These are phyloP conservation scores for Sebastes fasciatus DNA, from an alignment of 2,113 vertebrate species.

Conservation along the genomic window DNA sequence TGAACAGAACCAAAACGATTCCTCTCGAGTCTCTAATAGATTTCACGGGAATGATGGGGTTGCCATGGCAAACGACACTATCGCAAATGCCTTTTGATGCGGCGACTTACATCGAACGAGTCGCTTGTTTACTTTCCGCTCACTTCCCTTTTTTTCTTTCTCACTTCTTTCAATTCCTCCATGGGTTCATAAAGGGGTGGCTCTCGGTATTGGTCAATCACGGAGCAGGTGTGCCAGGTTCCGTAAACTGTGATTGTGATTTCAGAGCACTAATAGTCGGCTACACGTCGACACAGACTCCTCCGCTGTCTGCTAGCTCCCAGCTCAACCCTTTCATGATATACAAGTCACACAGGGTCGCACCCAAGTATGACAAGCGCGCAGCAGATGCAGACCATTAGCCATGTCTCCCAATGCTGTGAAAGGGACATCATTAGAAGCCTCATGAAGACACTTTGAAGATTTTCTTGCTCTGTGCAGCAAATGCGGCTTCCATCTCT, in stretches of 20 bases:
- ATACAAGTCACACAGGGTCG: slow-evolving; percentile 24
- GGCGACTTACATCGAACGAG: not conserved
- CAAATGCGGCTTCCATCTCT: slow-evolving; percentile 52
- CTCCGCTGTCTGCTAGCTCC: slow-evolving; percentile 1
- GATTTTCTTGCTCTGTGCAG: slow-evolving; percentile 52
- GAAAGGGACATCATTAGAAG: slow-evolving; percentile 65
- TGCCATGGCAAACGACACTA: slow-evolving; percentile 55
- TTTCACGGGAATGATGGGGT: slow-evolving; percentile 51
- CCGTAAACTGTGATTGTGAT: slow-evolving; percentile 13
- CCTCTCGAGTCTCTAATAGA: slow-evolving; percentile 55
- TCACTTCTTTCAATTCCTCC: not conserved
- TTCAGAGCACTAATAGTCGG: slow-evolving; percentile 1
- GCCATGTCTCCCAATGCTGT: slow-evolving; percentile 37
- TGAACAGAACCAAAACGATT: slow-evolving; percentile 51
- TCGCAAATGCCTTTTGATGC: slow-evolving; percentile 41
- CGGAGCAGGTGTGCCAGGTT: slow-evolving; percentile 25
- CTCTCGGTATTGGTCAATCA: not conserved
- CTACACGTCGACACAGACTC: not conserved
- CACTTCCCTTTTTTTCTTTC: not conserved
- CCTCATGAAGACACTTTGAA: slow-evolving; percentile 65
- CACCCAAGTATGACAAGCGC: slow-evolving; percentile 29
- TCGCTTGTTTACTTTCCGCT: slow-evolving; percentile 14
- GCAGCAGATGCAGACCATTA: slow-evolving; percentile 64
- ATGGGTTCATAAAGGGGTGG: not conserved
- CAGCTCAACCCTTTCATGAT: slow-evolving; percentile 30